Base-by-base conservation (phyloP, 2,888 invertebrate species). In the Heteropelma amictum region DNA sequence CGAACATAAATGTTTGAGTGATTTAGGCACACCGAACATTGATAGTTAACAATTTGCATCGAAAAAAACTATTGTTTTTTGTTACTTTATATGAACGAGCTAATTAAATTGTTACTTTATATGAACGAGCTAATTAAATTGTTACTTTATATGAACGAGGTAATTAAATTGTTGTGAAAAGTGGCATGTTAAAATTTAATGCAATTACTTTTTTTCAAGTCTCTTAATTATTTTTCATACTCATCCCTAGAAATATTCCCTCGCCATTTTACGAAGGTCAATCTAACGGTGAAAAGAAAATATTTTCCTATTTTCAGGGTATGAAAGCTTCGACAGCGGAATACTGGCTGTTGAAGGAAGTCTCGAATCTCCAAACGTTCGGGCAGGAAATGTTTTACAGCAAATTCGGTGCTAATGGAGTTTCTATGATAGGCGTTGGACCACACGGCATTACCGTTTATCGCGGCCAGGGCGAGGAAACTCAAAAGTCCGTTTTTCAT, bases 371-470 rank as follows among this genome's bases (percentile, higher is more conserved):
- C 80, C 94, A 94, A 79, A 94, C 94, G 30, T 97, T 96, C 88
- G 96, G 96, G 0, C 95, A 96, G 87, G 96, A 96, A 87, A 90
- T 95, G 78, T 97, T 96, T 88, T 93, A 93, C 86, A 95, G 94
- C 85, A 92, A 94, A 87, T 91, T 92, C 63, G 90, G 92, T 63
- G 91, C 90, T 8, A 90, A 90, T 77, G 90, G 88, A 60, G 91
- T 92, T 77, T 85, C 88, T 6, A 84, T 90, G 84, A 92, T 96
- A 72, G 95, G 96, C 0, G 95, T 97, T 7, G 96, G 96, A 1
- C 96, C 96, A 0, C 94, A 95, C 81, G 96, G 96, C 68, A 93
- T 97, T 77, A 93, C 93, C 73, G 93, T 95, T 56, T 93, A 93
- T 80, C 92, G 92, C 85, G 92, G 91, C 74, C 92, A 91, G 84